Evolutionary conservation across 2,797 vertebrate genomes (phyloP).

Genomic region (Eulemur mongoz): DNA sequence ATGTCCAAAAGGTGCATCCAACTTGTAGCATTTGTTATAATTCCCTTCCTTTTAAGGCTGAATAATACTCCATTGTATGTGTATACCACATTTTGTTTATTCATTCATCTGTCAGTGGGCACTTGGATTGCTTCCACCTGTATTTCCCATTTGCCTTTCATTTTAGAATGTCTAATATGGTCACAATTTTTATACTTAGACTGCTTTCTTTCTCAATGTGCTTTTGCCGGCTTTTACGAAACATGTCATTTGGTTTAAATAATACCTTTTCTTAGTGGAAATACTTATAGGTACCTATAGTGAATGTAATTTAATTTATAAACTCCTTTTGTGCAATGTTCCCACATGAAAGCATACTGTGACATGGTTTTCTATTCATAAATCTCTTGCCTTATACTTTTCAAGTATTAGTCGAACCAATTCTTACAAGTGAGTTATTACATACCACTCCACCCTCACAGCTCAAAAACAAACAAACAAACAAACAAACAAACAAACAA

Average conservation of each 20-base stretch:
- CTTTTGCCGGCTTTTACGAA: conserved; percentile 24
- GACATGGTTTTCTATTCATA: not conserved
- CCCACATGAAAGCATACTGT: not conserved
- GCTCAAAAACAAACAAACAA: conserved; percentile 22
- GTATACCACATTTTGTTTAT: not conserved
- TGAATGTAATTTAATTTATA: conserved; percentile 42
- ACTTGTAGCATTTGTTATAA: not conserved
- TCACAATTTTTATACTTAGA: not conserved
- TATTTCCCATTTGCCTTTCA: not conserved
- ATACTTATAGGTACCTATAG: not conserved
- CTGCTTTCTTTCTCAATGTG: not conserved
- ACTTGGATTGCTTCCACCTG: not conserved
- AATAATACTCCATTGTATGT: not conserved
- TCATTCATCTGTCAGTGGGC: not conserved
- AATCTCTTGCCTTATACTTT: conserved; percentile 41
- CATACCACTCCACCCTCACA: not conserved
- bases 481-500: too few relatives aligned
- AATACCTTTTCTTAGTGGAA: conserved; percentile 38
- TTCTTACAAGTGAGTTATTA: conserved; percentile 45
- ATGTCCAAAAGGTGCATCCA: not conserved
- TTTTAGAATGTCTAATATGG: conserved; percentile 26
- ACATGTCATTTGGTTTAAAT: conserved; percentile 47
- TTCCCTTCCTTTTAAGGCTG: conserved; percentile 21
- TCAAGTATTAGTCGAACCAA: not conserved
- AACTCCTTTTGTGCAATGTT: conserved; percentile 12